A percentile compares a stretch with the other conserved stretches of the same genome.
These are phyloP conservation scores for Mesoligia furuncula DNA, from an alignment of 2,888 invertebrate species.

Conservation along the genomic window DNA sequence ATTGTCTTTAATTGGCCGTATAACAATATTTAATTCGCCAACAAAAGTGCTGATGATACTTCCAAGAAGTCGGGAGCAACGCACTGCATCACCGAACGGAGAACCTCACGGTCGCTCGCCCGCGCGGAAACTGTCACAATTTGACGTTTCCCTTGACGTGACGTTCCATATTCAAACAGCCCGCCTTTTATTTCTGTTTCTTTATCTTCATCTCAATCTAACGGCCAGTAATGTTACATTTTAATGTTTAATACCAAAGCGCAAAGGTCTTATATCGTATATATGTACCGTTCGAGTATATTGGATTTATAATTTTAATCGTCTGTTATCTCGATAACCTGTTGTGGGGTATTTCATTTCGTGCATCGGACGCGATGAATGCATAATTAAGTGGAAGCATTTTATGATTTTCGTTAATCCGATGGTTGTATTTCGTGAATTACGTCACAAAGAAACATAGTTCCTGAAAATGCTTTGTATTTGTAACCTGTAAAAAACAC, in stretches of 20 bases:
- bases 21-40: constrained; percentile 58
- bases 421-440: constrained; percentile 68
- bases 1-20: constrained; percentile 73
- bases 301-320: constrained; percentile 83
- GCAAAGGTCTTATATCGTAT: constrained; percentile 80
- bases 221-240: constrained; percentile 73
- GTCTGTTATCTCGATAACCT: constrained; percentile 86
- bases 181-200: constrained; percentile 87
- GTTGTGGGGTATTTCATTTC: constrained; percentile 87
- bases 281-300: constrained; percentile 67
- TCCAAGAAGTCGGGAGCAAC: constrained; percentile 86
- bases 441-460: constrained; percentile 55
- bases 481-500: neutral
- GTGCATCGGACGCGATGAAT: constrained; percentile 87
- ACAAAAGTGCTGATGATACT: constrained; percentile 75
- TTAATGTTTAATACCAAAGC: constrained; percentile 73
- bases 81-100: constrained; percentile 57
- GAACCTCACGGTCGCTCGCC: constrained; percentile 73
- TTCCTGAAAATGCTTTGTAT: constrained; percentile 15
- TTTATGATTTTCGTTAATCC: constrained; percentile 83
- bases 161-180: constrained; percentile 89
- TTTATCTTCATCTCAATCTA: constrained; percentile 85
- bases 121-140: constrained; percentile 90
- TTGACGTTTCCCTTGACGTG: constrained; percentile 90
- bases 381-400: constrained; percentile 88